These are phyloP conservation scores for Periplaneta americana DNA, from an alignment of 1,140 invertebrate genomes.

Conservation along the genomic window DNA sequence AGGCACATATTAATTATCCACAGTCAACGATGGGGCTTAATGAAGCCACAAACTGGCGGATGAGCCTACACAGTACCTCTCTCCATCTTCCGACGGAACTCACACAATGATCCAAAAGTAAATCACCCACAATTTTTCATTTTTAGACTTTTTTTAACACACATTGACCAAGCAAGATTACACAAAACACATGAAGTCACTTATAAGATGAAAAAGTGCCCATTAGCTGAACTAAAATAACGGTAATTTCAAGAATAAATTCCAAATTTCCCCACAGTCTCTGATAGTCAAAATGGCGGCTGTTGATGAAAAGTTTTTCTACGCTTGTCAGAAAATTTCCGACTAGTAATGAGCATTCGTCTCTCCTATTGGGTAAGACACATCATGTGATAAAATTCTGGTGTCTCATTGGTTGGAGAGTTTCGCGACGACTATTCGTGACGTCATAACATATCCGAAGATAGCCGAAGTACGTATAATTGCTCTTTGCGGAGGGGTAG, in stretches of 20 bases:
- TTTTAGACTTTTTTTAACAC: slow-evolving; percentile 34
- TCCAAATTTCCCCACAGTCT: slow-evolving; percentile 63
- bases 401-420: slow-evolving; percentile 24
- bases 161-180: slow-evolving; percentile 31
- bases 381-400: slow-evolving; percentile 45
- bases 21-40: slow-evolving; percentile 61
- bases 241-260: slow-evolving; percentile 55
- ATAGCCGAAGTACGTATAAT: slow-evolving; percentile 28
- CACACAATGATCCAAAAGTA: slow-evolving; percentile 37
- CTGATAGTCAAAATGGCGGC: slow-evolving; percentile 82
- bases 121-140: slow-evolving; percentile 30
- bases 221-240: slow-evolving; percentile 48
- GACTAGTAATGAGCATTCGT: slow-evolving; percentile 51
- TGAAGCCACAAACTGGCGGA: slow-evolving; percentile 49
- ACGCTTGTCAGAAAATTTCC: slow-evolving; percentile 84
- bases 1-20: slow-evolving; percentile 61
- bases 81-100: slow-evolving; percentile 58
- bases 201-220: slow-evolving; percentile 30
- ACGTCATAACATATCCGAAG: slow-evolving; percentile 28
- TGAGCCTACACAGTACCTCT: slow-evolving; percentile 51
- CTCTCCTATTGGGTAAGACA: slow-evolving; percentile 44
- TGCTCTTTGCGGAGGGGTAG: slow-evolving; percentile 24
- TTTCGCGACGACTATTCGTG: slow-evolving; percentile 23
- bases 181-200: slow-evolving; percentile 29
- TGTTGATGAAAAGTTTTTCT: slow-evolving; percentile 89